Evolutionary conservation across 2,113 vertebrate genomes (phyloP), one percentile per base, ranked within the genome.

Genomic region (Elephantulus edwardii): DNA sequence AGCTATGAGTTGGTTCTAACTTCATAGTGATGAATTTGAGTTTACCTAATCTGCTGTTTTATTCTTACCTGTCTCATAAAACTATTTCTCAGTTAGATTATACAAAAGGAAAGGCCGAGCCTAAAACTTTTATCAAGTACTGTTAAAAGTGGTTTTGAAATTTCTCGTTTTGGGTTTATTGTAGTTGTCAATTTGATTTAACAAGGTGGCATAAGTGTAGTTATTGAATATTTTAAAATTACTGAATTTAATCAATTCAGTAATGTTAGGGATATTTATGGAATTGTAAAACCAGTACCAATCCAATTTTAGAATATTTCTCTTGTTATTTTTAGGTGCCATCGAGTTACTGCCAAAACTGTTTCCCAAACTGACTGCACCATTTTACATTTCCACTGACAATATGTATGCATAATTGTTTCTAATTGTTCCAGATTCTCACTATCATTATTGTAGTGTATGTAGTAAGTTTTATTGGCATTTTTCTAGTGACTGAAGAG

Each of bases 181-280:
- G 11, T 58, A 7, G 10, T 8, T 52, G 24, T 28, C 76, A 28
- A 78, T 91, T 84, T 78, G 22, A 79, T 79, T 11, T 76, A 52
- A 58, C 85, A 86, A 80, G 54, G 92, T 93, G 19, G 50, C 89
- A 62, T 80, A 76, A 62, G 86, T 86, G 6, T 0, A 83, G 54
- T 0, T 30, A 48, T 50, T 68, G n/a, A n/a, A n/a, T n/a, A 66
- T 44, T 68, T 44, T 50, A 50, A 50, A 50, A 50, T 50, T 50
- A 50, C 48, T 50, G 48, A 62, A 48, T 92, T 77, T 50, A 87
- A 40, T 86, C 70, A 86, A n/a, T 35, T 89, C 16, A 56, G 1
- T 79, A 71, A 58, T 42, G 89, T 86, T 44, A 38, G 80, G 46
- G 58, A 78, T 70, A 78, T 48, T 12, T 85, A 5, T 35, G 16